Evolutionary conservation across 2,888 invertebrate genomes (phyloP).

Genomic region (Xylota sylvarum): DNA sequence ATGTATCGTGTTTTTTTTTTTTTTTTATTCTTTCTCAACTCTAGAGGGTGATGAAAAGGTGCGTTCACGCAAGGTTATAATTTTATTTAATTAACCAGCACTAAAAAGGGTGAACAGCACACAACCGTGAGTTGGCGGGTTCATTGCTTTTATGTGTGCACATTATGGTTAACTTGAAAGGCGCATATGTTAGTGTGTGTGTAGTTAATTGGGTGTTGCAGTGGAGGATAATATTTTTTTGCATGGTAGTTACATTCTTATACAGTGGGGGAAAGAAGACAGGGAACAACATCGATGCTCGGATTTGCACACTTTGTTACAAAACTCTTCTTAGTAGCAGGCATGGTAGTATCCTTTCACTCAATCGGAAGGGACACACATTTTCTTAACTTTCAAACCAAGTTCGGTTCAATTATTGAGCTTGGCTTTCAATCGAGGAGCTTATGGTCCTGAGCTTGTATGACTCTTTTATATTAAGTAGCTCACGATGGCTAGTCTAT

Average conservation of each 20-base stretch:
- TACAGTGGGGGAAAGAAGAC: neutral
- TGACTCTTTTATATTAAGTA: too few species aligned
- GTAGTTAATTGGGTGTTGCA: slow-evolving; percentile 25
- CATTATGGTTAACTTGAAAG: slow-evolving; percentile 37
- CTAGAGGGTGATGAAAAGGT: slow-evolving; percentile 54
- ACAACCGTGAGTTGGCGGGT: neutral
- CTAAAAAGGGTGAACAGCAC: slow-evolving; percentile 1
- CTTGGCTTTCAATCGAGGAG: too few species aligned
- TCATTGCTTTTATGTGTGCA: slow-evolving; percentile 45
- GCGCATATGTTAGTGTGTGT: slow-evolving; percentile 9
- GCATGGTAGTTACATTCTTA: neutral
- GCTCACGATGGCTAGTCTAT: too few species aligned
- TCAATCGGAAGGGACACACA: too few species aligned
- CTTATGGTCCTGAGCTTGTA: too few species aligned
- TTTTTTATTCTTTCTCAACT: neutral
- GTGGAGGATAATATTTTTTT: neutral
- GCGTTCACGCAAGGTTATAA: slow-evolving; percentile 60
- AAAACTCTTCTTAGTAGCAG: too few species aligned
- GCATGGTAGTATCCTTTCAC: too few species aligned
- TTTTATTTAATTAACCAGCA: slow-evolving; percentile 58
- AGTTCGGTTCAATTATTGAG: too few species aligned
- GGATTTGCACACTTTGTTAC: too few species aligned
- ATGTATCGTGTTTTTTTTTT: slow-evolving; percentile 13
- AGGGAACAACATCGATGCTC: too few species aligned
- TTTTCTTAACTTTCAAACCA: too few species aligned